These are phyloP conservation scores for Candidula unifasciata DNA, from an alignment of 2,888 invertebrate species.

Conservation along the genomic window DNA sequence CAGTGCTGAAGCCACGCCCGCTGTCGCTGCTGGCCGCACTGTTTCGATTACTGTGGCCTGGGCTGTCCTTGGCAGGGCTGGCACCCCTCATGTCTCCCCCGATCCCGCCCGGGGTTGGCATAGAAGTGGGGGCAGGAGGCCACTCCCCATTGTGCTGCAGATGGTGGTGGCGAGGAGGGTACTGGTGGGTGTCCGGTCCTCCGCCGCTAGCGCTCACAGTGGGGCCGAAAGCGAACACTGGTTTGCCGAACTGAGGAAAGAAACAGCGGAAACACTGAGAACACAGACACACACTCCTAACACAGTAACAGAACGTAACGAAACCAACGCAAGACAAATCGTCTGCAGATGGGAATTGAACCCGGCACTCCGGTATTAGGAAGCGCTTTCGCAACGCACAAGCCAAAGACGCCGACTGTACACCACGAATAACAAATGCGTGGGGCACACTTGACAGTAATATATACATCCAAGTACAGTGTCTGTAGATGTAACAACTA, in stretches of 20 bases:
- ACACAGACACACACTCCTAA: no score
- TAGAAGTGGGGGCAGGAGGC: conserved; percentile 42
- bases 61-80: conserved; percentile 69
- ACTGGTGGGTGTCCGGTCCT: background rate
- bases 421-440: no score
- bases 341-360: no score
- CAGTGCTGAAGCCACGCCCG: conserved; percentile 73
- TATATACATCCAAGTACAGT: no score
- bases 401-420: no score
- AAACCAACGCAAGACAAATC: no score
- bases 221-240: conserved; percentile 42
- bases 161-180: conserved; percentile 34
- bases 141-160: conserved; percentile 47
- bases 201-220: conserved; percentile 32
- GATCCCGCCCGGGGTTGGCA: conserved; percentile 44
- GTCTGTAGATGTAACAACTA: no score
- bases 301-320: no score
- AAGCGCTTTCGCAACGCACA: no score
- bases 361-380: no score
- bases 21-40: conserved; percentile 76
- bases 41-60: conserved; percentile 75
- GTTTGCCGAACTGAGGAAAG: conserved; percentile 44
- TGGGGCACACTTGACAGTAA: no score
- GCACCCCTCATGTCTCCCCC: conserved; percentile 65
- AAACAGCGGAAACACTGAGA: background rate